Conservation (phyloP, 2,113 vertebrate species). For the Lipophrys pholis region DNA sequence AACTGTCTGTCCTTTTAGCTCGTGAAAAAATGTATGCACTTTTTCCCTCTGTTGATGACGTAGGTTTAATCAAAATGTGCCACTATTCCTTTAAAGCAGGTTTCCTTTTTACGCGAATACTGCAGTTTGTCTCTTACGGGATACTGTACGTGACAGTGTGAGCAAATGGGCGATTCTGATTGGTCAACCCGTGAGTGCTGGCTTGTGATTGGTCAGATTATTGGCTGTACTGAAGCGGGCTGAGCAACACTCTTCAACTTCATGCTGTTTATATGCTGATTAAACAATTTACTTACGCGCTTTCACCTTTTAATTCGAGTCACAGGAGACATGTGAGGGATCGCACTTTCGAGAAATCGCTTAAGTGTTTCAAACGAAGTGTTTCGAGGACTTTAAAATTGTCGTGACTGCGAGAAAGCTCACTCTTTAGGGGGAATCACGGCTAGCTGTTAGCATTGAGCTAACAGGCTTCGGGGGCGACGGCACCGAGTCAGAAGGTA, state of each 20-base stretch:
- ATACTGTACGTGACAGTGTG: slow-evolving; percentile 1
- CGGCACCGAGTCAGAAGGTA: slow-evolving; percentile 42
- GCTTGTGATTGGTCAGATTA: slow-evolving; percentile 51
- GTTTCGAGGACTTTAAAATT: background rate
- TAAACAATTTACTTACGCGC: no score
- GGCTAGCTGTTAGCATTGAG: slow-evolving; percentile 1
- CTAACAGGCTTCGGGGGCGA: slow-evolving; percentile 7
- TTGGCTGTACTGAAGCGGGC: background rate
- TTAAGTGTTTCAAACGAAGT: background rate
- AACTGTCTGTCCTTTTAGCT: no score
- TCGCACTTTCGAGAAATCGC: rapidly evolving
- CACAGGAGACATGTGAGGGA: background rate
- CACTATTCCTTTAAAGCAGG: background rate
- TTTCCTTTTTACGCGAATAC: slow-evolving; percentile 7
- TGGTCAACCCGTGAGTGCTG: slow-evolving; percentile 15
- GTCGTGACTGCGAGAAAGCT: slow-evolving; percentile 1
- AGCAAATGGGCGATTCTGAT: slow-evolving; percentile 12
- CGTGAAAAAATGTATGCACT: no score
- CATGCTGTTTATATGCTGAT: background rate
- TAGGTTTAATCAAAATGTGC: background rate
- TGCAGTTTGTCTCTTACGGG: slow-evolving; percentile 19
- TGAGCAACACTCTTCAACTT: background rate
- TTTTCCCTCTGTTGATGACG: no score
- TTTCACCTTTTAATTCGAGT: background rate
- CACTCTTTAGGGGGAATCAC: slow-evolving; percentile 7